Conservation (phyloP, 2,888 invertebrate species). For the Campaea margaritaria region DNA sequence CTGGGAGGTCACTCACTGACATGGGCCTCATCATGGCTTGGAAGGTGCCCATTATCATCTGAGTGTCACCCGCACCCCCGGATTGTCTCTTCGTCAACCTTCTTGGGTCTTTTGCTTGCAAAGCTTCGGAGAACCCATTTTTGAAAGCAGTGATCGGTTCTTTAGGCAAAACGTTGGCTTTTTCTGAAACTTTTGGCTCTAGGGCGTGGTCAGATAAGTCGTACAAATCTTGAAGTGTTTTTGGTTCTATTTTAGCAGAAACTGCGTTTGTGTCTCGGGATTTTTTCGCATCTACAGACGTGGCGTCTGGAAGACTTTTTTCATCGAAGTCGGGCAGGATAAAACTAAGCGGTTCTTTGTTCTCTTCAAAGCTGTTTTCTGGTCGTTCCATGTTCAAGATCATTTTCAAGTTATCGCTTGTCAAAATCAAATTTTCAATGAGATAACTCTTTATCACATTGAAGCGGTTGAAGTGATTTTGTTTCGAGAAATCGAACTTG, state of each 20-base stretch:
- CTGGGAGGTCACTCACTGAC: conserved; percentile 40
- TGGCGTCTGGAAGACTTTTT: not conserved
- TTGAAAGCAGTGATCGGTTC: too few species aligned
- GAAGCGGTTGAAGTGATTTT: conserved; percentile 27
- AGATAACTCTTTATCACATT: conserved; percentile 46
- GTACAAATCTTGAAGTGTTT: not conserved
- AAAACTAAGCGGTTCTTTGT: conserved; percentile 2
- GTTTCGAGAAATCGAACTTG: conserved; percentile 34
- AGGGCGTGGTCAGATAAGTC: too few species aligned
- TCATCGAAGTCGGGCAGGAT: not conserved
- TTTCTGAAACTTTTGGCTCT: not conserved
- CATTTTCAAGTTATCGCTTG: conserved; percentile 51
- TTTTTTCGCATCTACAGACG: not conserved
- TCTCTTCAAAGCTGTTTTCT: conserved; percentile 13
- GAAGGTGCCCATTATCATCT: conserved; percentile 59
- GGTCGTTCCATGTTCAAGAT: conserved; percentile 46
- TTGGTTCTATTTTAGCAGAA: not conserved
- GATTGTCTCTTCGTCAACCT: conserved; percentile 43
- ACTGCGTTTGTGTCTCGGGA: not conserved
- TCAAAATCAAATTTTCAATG: conserved; percentile 47
- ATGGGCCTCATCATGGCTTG: conserved; percentile 60
- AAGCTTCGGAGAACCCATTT: not conserved
- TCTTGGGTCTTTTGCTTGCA: not conserved
- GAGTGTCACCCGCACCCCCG: conserved; percentile 41
- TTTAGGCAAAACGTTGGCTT: not conserved